A percentile compares a stretch with the other conserved stretches of the same genome.
Evolutionary conservation across 2,113 vertebrate species (phyloP).

Genomic region (Lophotis ruficrista): DNA sequence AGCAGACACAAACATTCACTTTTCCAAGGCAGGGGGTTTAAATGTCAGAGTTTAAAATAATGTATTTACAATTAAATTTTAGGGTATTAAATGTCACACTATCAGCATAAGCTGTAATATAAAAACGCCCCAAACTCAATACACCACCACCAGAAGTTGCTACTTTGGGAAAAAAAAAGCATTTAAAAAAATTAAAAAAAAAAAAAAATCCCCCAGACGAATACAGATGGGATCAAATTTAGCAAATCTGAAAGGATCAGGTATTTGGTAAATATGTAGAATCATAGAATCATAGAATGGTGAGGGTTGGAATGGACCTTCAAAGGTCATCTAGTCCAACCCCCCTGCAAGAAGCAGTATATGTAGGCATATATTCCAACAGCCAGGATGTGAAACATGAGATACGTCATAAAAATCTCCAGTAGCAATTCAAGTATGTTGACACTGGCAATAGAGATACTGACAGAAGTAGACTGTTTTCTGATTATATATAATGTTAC

Average conservation of each 20-base stretch:
- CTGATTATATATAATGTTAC: neutral
- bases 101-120: neutral
- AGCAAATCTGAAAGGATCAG: neutral
- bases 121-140: neutral
- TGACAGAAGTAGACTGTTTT: neutral
- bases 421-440: slow-evolving; percentile 2
- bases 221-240: neutral
- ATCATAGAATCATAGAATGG: too few species aligned
- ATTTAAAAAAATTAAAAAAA: neutral
- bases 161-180: neutral
- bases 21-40: neutral
- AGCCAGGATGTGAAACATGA: neutral
- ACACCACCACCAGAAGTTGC: neutral
- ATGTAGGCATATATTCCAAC: neutral
- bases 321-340: too few species aligned
- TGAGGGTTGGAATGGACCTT: too few species aligned
- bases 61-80: slow-evolving; percentile 7
- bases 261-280: neutral
- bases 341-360: too few species aligned
- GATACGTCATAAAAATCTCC: neutral
- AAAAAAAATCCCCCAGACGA: neutral
- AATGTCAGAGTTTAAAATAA: slow-evolving; percentile 7
- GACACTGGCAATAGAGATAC: neutral
- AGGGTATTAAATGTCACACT: slow-evolving; percentile 9
- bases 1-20: neutral